Evolutionary conservation across 1,140 invertebrate genomes (phyloP), one percentile per base, ranked within the genome.

Genomic region (Drosophila cardini): DNA sequence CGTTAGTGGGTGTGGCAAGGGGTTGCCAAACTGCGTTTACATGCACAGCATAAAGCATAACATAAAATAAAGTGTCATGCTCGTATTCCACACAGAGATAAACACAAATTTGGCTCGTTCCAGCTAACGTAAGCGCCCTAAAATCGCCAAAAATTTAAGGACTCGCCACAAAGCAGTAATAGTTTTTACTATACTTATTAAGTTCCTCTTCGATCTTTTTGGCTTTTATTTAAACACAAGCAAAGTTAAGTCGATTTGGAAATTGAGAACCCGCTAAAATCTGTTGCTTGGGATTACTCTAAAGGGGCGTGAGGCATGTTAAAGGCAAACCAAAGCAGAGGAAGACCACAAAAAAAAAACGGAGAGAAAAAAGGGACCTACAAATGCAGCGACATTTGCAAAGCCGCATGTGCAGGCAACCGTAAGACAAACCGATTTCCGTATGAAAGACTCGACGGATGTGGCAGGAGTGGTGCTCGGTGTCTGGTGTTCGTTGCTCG

Each of bases 361-460:
- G 0, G n/a, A 21, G 13, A 10, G 53, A 26, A 38, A 40, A 38
- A 57, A 45, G 74, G 26, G 60, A 64, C 48, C 61, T 60, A 63
- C 63, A 76, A 76, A 62, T 86, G 82, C 82, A 87, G 58, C 68
- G 42, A 56, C 58, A 74, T 74, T 74, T 74, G 43, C 36, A 40
- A 64, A 73, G 58, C 67, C 67, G 67, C 67, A 77, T 74, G 63
- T 68, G 65, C 62, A 64, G 83, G 68, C 84, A 83, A 62, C 65
- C 84, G 81, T 76, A 89, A 84, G 80, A 84, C 84, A 84, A 84
- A 74, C 80, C 81, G 84, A 89, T 89, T 84, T 89, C 77, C 79
- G 52, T 72, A 64, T 61, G 50, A 80, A 78, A 71, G 67, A 65
- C 73, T 57, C 55, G 55, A 52, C 84, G 80, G 80, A 80, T 72